Evolutionary conservation across 2,113 vertebrate species (phyloP), one percentile per base, ranked within the genome.

Genomic region (Grallaria varia): DNA sequence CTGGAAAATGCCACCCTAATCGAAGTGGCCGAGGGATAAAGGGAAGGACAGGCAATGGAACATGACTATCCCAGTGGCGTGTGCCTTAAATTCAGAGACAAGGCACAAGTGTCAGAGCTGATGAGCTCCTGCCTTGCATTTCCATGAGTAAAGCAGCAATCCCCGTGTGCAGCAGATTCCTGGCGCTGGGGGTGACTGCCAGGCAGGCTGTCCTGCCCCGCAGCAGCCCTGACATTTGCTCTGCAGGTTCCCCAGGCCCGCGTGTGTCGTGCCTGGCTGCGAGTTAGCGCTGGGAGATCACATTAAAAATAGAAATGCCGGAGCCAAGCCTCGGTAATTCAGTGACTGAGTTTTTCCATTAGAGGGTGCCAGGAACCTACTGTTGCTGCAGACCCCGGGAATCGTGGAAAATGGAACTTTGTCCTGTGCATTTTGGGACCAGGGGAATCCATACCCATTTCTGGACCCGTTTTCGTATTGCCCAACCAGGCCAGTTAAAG

Each of bases 351-450:
- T 62, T 94, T 92, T 92, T 95, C 97, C 97, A 96, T 94, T 91
- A 92, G 96, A 97, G 96, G 97, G 96, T 97, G 96, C 97, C 95
- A 92, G 89, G 94, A 84, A 73, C 87, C 79, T 82, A 19, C 86
- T 74, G 91, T 96, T 92, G 94, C 85, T 82, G 18, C 86, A 83
- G 80, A 88, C 79, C 74, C 74, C 40, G 13, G 88, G 37, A 64
- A 64, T 53, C 9, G 24, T 31, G 71, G 79, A 83, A 75, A 92
- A 84, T 33, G 7, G 66, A 20, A n/a, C 50, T 89, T 60, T 8
- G 42, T 8, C 45, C 58, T 9, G 14, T 6, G 8, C n/a, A 0
- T 85, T 82, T 52, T 16, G 52, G 28, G 79, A 19, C 56, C 8
- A 3, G 45, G 27, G 10, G 11, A 31, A 72, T 35, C 86, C 9